Base-by-base conservation (phyloP, 2,888 invertebrate species). In the Priocnemis perturbator region DNA sequence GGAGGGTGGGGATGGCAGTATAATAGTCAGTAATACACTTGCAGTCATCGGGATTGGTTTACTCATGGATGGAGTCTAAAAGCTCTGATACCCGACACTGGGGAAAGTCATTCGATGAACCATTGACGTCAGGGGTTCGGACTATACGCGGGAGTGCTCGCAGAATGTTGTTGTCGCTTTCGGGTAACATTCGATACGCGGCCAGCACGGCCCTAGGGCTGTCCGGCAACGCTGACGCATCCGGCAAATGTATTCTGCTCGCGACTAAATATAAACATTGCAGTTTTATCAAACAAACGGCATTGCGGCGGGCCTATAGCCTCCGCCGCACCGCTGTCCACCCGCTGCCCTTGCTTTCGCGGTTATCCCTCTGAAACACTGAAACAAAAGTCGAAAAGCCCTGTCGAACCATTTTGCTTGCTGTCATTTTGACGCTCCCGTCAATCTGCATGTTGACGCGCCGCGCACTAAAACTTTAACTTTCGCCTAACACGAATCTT, bases 31-130 rank as follows among this genome's bases (percentile, higher is more conserved):
- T 68, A 67, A 76, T 76, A 67, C 75, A 67, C 70, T 73, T 60
- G 70, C 70, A 72, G 73, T 73, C 70, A 74, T 74, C 75, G 76
- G 71, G 64, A 19, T 80, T 73, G 77, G 71, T 81, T 78, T 76
- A 72, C 71, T 71, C 74, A 69, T 71, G 75, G 74, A 77, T 74
- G 75, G 71, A 73, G 74, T 73, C 74, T 73, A 81, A 81, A 81
- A 78, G 79, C 81, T 64, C 74, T 72, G 81, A 72, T 67, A 77
- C 69, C 70, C 78, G 81, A 81, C 70, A 78, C 75, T 71, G 63
- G 59, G 68, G 63, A 70, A 74, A 76, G 79, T 77, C 77, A 69
- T 74, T 68, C 70, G 73, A 75, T 68, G 69, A 69, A 66, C 60
- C 63, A 63, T 66, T 56, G 66, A 71, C 63, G 63, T 57, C 65